These are phyloP conservation scores for Synergus itoensis DNA, from an alignment of 2,888 invertebrate species.

Conservation along the genomic window DNA sequence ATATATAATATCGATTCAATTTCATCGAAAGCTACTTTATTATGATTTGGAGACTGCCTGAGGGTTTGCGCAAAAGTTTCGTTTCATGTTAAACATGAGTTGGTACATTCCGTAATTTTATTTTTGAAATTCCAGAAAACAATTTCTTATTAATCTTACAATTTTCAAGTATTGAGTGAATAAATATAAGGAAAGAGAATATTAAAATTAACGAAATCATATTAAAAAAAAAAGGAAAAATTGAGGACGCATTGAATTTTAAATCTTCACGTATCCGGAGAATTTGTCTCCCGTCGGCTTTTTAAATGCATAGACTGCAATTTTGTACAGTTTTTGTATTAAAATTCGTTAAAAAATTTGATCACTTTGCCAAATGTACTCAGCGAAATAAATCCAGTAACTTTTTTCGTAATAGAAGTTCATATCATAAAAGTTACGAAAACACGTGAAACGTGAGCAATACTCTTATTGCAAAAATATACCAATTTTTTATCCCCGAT, in stretches of 20 bases:
- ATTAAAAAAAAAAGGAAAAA: neutral
- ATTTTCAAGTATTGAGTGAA: neutral
- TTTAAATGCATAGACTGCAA: conserved; percentile 61
- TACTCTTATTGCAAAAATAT: neutral
- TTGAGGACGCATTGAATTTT: neutral
- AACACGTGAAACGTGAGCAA: neutral
- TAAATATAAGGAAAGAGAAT: conserved; percentile 4
- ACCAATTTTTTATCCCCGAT: conserved; percentile 4
- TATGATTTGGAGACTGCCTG: neutral
- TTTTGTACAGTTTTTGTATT: conserved; percentile 61
- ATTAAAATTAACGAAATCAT: neutral
- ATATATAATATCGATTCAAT: neutral
- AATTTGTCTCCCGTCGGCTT: conserved; percentile 27
- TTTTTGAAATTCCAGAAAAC: neutral
- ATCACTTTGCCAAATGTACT: conserved; percentile 12
- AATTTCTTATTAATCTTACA: neutral
- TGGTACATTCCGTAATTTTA: neutral
- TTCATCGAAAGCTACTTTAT: neutral
- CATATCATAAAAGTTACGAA: conserved; percentile 17
- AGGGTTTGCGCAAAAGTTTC: conserved; percentile 5
- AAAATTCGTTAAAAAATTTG: conserved; percentile 39
- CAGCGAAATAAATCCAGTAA: neutral
- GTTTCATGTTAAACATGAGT: neutral
- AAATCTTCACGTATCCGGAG: neutral
- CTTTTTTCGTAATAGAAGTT: conserved; percentile 15